A percentile compares a stretch with the other conserved stretches of the same genome.
phyloP scores from a whole-genome alignment of 2,888 invertebrate genomes.

The Lamellibrachia satsuma region DNA sequence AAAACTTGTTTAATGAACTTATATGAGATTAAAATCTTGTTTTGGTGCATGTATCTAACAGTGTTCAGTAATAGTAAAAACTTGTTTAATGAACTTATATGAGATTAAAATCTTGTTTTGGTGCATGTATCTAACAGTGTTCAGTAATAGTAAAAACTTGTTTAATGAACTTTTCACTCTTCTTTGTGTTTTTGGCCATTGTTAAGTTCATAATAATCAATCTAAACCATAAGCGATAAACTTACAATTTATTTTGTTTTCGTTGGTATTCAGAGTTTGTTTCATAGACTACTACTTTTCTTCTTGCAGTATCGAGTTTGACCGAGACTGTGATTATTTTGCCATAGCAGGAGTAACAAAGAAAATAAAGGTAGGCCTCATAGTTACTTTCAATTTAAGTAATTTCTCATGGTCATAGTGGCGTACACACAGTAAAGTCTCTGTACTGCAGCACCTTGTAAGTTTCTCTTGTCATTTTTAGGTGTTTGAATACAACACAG shows the following conservation, averaged over 20 bases:
- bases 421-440: no score
- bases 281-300: neutral
- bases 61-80: neutral
- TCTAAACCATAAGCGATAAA: no score
- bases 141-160: neutral
- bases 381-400: neutral
- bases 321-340: constrained; percentile 93
- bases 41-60: neutral
- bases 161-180: no score
- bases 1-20: neutral
- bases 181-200: no score
- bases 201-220: no score
- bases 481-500: constrained; percentile 84
- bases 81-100: neutral
- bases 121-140: no score
- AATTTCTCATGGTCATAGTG: neutral
- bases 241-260: neutral
- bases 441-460: no score
- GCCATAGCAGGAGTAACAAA: constrained; percentile 96
- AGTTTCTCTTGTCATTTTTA: constrained; percentile 35
- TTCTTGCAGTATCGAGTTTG: constrained; percentile 86
- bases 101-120: no score
- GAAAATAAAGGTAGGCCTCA: constrained; percentile 79
- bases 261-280: neutral
- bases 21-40: neutral